Percentiles rank a stretch among this genome's conserved stretches.
These are phyloP conservation scores for chimpanzee (Pan troglodytes) DNA, from an alignment of 2,113 vertebrate genomes.

Conservation along the genomic window DNA sequence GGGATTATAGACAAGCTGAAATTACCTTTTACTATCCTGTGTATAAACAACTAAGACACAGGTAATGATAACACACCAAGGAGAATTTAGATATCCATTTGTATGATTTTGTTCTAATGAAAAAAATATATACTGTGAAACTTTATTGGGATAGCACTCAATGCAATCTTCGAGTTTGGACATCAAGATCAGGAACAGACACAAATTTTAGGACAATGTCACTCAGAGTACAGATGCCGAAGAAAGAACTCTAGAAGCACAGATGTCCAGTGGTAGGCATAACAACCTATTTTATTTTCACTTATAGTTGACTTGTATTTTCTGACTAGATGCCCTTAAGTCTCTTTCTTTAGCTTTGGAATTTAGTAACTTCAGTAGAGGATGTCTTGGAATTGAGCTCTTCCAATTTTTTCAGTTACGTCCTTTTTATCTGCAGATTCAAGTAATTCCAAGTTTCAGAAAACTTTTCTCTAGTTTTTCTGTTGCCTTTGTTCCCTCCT, in stretches of 20 bases:
- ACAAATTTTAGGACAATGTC: not conserved
- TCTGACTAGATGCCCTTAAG: not conserved
- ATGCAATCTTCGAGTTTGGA: not conserved
- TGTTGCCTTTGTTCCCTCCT: not conserved
- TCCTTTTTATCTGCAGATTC: conserved; percentile 22
- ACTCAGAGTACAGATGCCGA: not conserved
- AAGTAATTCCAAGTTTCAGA: not conserved
- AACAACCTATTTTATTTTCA: not conserved
- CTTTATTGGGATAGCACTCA: not conserved
- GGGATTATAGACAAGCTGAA: not conserved
- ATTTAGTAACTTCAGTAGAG: not conserved
- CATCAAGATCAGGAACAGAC: not conserved
- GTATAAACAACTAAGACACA: not conserved
- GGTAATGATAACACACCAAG: not conserved
- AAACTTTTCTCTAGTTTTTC: not conserved
- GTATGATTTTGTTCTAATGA: not conserved
- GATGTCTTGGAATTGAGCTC: not conserved
- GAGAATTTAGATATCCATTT: not conserved
- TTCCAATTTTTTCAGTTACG: not conserved
- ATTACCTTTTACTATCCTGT: not conserved
- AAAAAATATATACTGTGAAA: not conserved
- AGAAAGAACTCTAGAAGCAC: not conserved
- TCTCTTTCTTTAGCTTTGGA: not conserved
- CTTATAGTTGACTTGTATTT: not conserved
- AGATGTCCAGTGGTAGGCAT: not conserved